These are phyloP conservation scores for Lateolabrax maculatus DNA, from an alignment of 2,797 vertebrate genomes.

Conservation along the genomic window DNA sequence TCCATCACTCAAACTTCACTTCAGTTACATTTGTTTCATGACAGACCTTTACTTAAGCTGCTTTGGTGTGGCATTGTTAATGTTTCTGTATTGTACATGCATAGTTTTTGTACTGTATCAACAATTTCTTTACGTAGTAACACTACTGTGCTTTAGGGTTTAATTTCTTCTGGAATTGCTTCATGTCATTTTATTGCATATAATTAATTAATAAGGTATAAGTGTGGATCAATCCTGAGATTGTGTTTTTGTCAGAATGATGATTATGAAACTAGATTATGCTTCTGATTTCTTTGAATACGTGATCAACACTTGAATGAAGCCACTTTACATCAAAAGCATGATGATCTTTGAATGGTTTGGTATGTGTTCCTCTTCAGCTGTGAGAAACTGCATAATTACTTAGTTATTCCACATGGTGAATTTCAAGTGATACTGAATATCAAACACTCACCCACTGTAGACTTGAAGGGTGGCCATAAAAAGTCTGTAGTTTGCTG, in stretches of 20 bases:
- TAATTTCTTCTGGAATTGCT: background rate
- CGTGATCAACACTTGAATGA: slow-evolving; percentile 14
- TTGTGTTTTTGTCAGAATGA: slow-evolving; percentile 16
- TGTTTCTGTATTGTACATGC: background rate
- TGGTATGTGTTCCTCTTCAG: slow-evolving; percentile 5
- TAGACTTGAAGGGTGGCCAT: slow-evolving; percentile 8
- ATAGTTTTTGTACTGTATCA: background rate
- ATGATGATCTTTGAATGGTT: slow-evolving; percentile 8
- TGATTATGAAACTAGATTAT: slow-evolving; percentile 20
- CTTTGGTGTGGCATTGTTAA: background rate
- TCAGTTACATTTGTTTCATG: background rate
- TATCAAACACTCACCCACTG: background rate
- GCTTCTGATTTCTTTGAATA: slow-evolving; percentile 27
- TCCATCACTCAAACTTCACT: slow-evolving; percentile 29
- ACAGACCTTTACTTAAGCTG: background rate
- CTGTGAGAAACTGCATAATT: slow-evolving; percentile 15
- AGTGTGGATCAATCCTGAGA: slow-evolving; percentile 13
- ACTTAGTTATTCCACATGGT: background rate
- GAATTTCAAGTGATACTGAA: slow-evolving; percentile 24
- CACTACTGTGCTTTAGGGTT: background rate
- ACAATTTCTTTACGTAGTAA: background rate
- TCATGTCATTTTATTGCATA: slow-evolving; percentile 1
- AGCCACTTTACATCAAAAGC: slow-evolving; percentile 25
- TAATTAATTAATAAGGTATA: slow-evolving; percentile 9
- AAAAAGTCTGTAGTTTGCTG: background rate